phyloP scores from a whole-genome alignment of 2,888 invertebrate genomes.

The Drosophila mercatorum region DNA sequence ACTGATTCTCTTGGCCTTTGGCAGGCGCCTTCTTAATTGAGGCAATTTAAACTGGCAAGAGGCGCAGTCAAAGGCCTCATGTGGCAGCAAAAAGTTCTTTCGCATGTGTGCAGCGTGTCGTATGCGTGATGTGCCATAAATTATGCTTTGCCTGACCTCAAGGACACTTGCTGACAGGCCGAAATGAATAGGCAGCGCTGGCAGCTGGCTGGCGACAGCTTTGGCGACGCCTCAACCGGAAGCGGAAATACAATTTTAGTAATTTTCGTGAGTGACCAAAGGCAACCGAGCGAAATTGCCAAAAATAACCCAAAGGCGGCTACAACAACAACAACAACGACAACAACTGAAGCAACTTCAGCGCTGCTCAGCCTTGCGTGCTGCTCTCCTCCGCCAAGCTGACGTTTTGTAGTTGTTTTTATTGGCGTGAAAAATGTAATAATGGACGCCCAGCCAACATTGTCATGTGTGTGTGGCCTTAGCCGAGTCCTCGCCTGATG shows the following conservation, averaged over 20 bases:
- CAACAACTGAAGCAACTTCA: conserved; percentile 11
- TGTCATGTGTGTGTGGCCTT: conserved; percentile 17
- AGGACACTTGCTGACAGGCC: conserved; percentile 45
- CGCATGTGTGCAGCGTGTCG: conserved; percentile 55
- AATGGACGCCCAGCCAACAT: conserved; percentile 51
- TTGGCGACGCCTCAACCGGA: conserved; percentile 60
- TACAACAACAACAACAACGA: conserved; percentile 11
- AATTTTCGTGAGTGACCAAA: conserved; percentile 73
- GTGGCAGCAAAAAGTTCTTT: conserved; percentile 33
- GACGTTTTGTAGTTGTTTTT: conserved; percentile 73
- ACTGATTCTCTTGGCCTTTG: conserved; percentile 35
- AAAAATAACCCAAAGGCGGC: conserved; percentile 37
- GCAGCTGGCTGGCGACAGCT: conserved; percentile 33
- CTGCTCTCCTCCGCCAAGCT: conserved; percentile 16
- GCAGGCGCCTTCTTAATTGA: conserved; percentile 34
- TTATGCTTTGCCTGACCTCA: conserved; percentile 40
- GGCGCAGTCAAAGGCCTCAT: not conserved
- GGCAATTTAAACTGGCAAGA: conserved; percentile 38
- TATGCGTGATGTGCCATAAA: conserved; percentile 67
- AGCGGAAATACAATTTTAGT: conserved; percentile 77
- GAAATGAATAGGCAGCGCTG: conserved; percentile 55
- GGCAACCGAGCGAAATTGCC: conserved; percentile 59
- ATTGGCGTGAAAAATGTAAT: conserved; percentile 80
- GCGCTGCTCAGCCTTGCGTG: conserved; percentile 52
- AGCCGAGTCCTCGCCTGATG: conserved; percentile 46